Conservation (phyloP, 2,113 vertebrate species). For the Pitta sordida region DNA sequence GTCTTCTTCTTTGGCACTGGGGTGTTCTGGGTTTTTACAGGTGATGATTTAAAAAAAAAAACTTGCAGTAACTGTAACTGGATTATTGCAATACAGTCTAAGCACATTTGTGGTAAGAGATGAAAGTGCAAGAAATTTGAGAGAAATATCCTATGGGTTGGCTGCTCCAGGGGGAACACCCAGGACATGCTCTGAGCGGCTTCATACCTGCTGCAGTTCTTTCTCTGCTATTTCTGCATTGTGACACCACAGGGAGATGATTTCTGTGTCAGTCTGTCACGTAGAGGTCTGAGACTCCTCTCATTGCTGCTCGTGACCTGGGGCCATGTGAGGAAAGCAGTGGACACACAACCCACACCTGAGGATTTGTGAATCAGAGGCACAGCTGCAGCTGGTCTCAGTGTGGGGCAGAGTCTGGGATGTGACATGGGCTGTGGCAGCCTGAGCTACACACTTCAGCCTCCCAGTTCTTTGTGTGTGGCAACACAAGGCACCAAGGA, state of each 20-base stretch:
- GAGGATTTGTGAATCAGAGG: not conserved
- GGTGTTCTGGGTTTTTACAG: not conserved
- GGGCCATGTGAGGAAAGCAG: not conserved
- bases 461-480: not conserved
- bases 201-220: not conserved
- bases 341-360: not conserved
- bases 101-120: not conserved
- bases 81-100: not conserved
- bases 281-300: not conserved
- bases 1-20: not conserved
- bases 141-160: not conserved
- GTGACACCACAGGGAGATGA: not conserved
- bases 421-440: not conserved
- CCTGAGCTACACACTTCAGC: too few species aligned
- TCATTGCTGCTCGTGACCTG: not conserved
- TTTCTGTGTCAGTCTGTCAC: not conserved
- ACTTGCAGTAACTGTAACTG: not conserved
- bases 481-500: not conserved
- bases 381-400: not conserved
- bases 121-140: not conserved
- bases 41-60: not conserved
- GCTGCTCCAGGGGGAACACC: not conserved
- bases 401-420: not conserved
- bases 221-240: not conserved
- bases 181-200: not conserved